Base-by-base conservation (phyloP, 2,888 invertebrate genomes). In the Cyclophora punctaria region DNA sequence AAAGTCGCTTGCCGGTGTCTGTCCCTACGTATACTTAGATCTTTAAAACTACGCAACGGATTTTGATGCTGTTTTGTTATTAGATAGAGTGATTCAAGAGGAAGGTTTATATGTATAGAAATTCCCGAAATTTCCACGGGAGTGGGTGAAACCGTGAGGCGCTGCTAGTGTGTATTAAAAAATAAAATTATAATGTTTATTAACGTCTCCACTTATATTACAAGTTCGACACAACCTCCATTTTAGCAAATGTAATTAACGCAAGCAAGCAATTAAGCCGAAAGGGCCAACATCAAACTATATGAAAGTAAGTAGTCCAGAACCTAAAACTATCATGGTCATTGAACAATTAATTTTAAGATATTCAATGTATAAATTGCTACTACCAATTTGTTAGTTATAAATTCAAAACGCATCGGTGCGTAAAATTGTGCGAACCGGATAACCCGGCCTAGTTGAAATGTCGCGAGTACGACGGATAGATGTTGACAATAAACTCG, bases 391-490 rank as follows among this genome's bases (percentile, higher is more conserved):
- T 87, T 83, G 78, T 80, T 84, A 76, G 86, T 87, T 86, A 87
- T 86, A 86, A 87, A 87, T 87, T 86, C 86, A 82, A 85, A 85
- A 83, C 84, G 83, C 83, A 85, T 82, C 78, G 83, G 69, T 69
- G 75, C 83, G 78, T 75, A 82, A 85, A 87, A 87, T 86, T 86
- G 86, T 86, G 83, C 76, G 78, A 75, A 80, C 80, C 78, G 62
- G 67, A 71, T 69, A 66, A 77, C 62, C 68, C 76, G 71, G 57
- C 64, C 67, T 59, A 66, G 63, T 69, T 69, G 56, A 62, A 71
- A 63, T 37, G 37, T 37, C 37, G 37, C 2, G 37, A 5, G 20
- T 20, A 20, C 20, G 20, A 20, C 20, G 20, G 20, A 20, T 20
- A 20, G 20, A 20, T 20, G 20, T 20, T 20, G 20, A 20, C 20